These are phyloP conservation scores for Lepidothrix coronata DNA, from an alignment of 2,113 vertebrate genomes.

Conservation along the genomic window DNA sequence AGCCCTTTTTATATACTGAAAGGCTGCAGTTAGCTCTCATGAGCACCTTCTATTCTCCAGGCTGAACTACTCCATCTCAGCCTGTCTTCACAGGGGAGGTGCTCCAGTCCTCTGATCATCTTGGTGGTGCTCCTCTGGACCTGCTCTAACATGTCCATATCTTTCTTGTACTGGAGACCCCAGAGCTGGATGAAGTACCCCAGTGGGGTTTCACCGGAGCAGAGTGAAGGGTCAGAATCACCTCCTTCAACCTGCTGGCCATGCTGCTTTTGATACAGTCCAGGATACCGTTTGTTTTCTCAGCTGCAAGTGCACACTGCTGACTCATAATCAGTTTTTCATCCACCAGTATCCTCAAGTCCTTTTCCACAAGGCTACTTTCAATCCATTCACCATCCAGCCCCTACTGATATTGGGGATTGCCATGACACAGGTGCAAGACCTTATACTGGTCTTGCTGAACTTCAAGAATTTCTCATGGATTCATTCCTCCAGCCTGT, in stretches of 20 bases:
- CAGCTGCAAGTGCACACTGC: neutral
- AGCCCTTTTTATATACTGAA: neutral
- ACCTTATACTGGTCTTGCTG: neutral
- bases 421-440: neutral
- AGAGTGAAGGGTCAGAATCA: neutral
- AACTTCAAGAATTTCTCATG: neutral
- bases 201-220: neutral
- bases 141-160: neutral
- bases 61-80: neutral
- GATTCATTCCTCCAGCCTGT: neutral
- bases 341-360: neutral
- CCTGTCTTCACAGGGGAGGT: neutral
- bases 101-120: neutral
- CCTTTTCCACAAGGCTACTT: neutral
- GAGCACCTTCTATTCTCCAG: neutral
- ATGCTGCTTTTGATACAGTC: neutral
- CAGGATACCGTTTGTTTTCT: neutral
- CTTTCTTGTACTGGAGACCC: neutral
- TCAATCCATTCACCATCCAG: neutral
- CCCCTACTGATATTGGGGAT: neutral
- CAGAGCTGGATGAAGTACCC: neutral
- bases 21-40: neutral
- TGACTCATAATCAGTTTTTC: neutral
- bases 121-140: accelerated
- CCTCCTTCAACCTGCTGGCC: neutral